Percentiles rank a stretch among this genome's conserved stretches.
Evolutionary conservation across 2,113 vertebrate species (phyloP).

Genomic region (Aleadryas rufinucha): DNA sequence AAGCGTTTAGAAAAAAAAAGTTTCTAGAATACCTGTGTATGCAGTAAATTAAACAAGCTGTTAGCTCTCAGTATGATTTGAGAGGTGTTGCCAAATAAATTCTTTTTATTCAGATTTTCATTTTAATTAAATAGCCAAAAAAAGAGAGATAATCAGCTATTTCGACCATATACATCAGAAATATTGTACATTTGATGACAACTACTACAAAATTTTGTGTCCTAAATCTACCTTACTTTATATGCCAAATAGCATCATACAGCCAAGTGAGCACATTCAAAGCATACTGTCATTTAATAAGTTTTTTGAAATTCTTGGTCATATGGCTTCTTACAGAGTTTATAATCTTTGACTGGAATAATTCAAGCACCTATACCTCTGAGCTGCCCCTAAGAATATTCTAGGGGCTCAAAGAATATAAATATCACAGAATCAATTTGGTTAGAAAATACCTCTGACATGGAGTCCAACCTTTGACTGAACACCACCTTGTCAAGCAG

Average conservation of each 20-base stretch:
- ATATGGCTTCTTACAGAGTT: background rate
- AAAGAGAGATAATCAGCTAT: background rate
- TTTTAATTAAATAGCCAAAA: background rate
- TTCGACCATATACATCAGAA: background rate
- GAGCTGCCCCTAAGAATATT: background rate
- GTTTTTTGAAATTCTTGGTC: background rate
- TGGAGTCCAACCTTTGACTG: background rate
- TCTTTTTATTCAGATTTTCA: background rate
- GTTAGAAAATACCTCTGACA: background rate
- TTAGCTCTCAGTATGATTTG: background rate
- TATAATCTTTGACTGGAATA: background rate
- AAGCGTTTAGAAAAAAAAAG: background rate
- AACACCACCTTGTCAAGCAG: background rate
- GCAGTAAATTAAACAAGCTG: background rate
- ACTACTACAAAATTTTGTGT: background rate
- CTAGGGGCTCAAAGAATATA: background rate
- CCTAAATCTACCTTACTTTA: background rate
- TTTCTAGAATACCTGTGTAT: background rate
- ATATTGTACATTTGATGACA: background rate
- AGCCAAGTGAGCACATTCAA: background rate
- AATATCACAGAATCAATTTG: background rate
- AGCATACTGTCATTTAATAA: background rate
- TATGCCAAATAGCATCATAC: background rate
- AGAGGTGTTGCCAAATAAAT: background rate
- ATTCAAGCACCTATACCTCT: background rate